Base-by-base conservation (phyloP, 2,113 vertebrate species). In the Peromyscus maniculatus region DNA sequence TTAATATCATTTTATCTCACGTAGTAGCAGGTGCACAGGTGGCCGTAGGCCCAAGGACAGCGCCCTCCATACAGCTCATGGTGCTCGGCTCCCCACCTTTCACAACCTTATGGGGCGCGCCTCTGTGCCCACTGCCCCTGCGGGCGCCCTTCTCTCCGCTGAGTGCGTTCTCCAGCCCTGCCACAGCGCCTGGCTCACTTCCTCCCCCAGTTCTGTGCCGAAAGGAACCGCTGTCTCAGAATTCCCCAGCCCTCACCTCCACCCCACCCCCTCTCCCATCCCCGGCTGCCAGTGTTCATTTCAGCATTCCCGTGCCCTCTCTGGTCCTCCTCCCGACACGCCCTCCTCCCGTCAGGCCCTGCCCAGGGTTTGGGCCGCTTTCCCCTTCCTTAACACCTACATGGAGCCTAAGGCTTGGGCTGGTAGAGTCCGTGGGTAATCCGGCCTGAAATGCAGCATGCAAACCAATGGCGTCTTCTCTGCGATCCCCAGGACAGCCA, bases 401-500 rank as follows among this genome's bases (percentile, higher is more conserved):
- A 19, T 5, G 71, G 72, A 43, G 39, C n/a, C 52, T 10, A 90
- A 80, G 49, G 46, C 36, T 55, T 59, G 92, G 71, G 55, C 19
- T 39, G 33, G 52, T 21, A 57, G 74, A 46, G 57, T 62, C 84
- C n/a, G 3, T 7, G 16, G 59, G 22, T 67, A 80, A 80, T 11
- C 52, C 36, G 31, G 55, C 80, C 46, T 13, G 52, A 24, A n/a
- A 75, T 31, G 49, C 17, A 11, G 28, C n/a, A 74, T 22, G 19
- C 72, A 79, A 83, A 13, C 9, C 67, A 46, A 49, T 39, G 36
- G 80, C 49, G 31, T 33, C 31, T 24, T 62, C 39, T 86, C 49
- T 94, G 3, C 28, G 86, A 24, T 78, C 87, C 2, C 0, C 92
- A 99, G 99, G 97, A 99, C 98, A 11, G 98, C 99, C 72, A 98